Conservation (phyloP, 2,113 vertebrate genomes). For the Thermophis baileyi region DNA sequence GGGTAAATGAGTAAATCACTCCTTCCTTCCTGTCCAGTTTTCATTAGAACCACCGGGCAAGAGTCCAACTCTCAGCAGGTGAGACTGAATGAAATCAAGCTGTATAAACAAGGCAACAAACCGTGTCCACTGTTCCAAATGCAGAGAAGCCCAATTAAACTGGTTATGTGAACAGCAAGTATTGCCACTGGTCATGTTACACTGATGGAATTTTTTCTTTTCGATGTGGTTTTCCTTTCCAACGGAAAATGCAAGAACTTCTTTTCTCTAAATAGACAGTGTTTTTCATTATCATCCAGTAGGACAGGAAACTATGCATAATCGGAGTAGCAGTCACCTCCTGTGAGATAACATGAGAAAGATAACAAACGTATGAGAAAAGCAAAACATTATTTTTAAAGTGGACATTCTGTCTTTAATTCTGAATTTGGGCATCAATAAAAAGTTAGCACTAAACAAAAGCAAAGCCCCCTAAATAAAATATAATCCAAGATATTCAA, state of each 20-base stretch:
- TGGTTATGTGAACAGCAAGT: background rate
- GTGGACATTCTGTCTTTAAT: background rate
- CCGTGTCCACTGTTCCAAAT: background rate
- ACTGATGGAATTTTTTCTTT: background rate
- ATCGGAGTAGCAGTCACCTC: background rate
- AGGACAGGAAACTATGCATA: background rate
- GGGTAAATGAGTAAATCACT: background rate
- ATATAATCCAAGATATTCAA: background rate
- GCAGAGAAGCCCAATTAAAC: background rate
- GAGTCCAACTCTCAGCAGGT: background rate
- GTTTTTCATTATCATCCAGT: background rate
- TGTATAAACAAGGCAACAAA: background rate
- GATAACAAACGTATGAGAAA: background rate
- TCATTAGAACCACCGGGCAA: background rate
- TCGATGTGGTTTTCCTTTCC: background rate
- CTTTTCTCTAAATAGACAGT: background rate
- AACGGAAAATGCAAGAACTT: background rate
- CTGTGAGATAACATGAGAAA: background rate
- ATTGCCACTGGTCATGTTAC: background rate
- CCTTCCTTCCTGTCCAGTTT: background rate
- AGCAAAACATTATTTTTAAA: conserved; percentile 6
- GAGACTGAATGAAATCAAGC: background rate
- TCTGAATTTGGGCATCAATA: background rate
- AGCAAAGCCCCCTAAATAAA: background rate
- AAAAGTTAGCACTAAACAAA: background rate